Percentiles rank a stretch among this genome's conserved stretches.
Conservation (phyloP, 2,797 vertebrate species). For the Argyrosomus regius region DNA sequence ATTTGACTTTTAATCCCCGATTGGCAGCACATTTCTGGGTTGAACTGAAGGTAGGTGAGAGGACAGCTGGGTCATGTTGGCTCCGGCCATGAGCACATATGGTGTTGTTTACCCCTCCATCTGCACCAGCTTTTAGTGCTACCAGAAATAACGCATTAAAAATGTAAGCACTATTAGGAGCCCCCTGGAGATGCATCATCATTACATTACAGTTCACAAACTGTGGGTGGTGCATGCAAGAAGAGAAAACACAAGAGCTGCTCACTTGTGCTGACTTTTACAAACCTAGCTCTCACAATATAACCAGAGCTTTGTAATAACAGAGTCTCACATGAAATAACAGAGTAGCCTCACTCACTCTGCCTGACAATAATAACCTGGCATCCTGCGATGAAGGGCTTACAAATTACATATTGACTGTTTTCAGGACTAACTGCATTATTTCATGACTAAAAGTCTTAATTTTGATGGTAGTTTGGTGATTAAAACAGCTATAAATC, state of each 20-base stretch:
- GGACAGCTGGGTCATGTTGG: conserved; percentile 51
- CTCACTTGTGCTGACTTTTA: background rate
- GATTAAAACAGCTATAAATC: background rate
- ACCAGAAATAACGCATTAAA: background rate
- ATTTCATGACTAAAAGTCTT: background rate
- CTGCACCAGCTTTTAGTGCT: conserved; percentile 24
- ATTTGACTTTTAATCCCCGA: conserved; percentile 4
- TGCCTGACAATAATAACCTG: conserved; percentile 33
- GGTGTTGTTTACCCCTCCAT: conserved; percentile 61
- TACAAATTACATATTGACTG: conserved; percentile 14
- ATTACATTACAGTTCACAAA: conserved; percentile 6
- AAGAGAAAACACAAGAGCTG: background rate
- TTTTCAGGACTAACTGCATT: background rate
- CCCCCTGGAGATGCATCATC: background rate
- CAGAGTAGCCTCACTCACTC: conserved; percentile 39
- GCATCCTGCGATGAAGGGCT: background rate
- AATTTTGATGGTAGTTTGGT: background rate
- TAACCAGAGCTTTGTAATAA: conserved; percentile 49
- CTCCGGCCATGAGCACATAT: conserved; percentile 59
- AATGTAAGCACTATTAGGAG: background rate
- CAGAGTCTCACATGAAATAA: conserved; percentile 56
- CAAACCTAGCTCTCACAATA: conserved; percentile 14
- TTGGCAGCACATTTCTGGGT: conserved; percentile 25
- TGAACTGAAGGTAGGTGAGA: conserved; percentile 9
- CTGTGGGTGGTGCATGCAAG: background rate